Percentiles rank a stretch among this genome's conserved stretches.
Conservation (phyloP, 2,888 invertebrate genomes). For the Calameuta filiformis region DNA sequence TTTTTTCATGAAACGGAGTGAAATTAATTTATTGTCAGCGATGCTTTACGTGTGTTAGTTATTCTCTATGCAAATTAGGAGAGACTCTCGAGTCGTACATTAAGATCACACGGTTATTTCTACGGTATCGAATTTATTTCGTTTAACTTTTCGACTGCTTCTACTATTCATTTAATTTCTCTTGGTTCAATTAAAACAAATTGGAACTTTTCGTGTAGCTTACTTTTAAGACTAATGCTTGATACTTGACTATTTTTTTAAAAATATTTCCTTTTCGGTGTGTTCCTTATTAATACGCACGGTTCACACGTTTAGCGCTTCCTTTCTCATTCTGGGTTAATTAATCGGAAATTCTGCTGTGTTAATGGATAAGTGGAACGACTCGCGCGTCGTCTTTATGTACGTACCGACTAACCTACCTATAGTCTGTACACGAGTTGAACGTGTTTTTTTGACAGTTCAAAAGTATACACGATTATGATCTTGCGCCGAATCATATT, state of each 20-base stretch:
- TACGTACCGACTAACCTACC: not conserved
- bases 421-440: not conserved
- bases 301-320: not conserved
- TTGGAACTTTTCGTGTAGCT: not conserved
- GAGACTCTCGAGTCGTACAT: not conserved
- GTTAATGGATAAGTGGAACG: conserved; percentile 52
- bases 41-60: not conserved
- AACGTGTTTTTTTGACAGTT: not conserved
- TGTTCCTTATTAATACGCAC: not conserved
- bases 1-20: not conserved
- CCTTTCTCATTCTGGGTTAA: conserved; percentile 48
- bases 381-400: conserved; percentile 19
- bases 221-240: not conserved
- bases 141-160: not conserved
- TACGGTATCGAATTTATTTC: not conserved
- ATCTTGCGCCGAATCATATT: not conserved
- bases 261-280: not conserved
- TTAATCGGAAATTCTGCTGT: conserved; percentile 48
- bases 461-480: no score
- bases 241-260: not conserved
- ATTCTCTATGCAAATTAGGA: not conserved
- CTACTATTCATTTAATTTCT: not conserved
- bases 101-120: not conserved
- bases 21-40: not conserved
- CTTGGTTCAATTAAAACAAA: not conserved